Evolutionary conservation across 2,113 vertebrate genomes (phyloP).

Genomic region (Vidua macroura): DNA sequence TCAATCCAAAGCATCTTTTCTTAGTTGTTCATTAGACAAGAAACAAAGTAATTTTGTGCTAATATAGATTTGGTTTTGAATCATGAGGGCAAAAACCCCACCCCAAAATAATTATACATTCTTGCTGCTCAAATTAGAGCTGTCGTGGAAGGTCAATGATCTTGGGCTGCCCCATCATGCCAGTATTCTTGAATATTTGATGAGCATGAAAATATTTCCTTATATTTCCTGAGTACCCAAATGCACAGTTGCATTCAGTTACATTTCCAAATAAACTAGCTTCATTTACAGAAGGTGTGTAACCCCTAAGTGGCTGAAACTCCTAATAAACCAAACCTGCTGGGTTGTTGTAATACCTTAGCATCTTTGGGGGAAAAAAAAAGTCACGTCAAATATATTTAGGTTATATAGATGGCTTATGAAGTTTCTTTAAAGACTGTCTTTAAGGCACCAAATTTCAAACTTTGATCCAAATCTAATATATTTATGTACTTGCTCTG

Average conservation of each 20-base stretch:
- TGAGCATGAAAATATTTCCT: background rate
- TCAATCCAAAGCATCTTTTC: background rate
- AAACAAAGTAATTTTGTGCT: background rate
- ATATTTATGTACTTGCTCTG: background rate
- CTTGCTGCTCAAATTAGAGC: background rate
- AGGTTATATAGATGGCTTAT: background rate
- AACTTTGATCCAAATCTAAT: background rate
- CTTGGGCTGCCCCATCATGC: background rate
- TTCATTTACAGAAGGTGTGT: background rate
- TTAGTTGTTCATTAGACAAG: background rate
- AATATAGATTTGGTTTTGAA: background rate
- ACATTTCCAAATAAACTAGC: background rate
- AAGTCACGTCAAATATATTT: background rate
- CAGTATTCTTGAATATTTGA: background rate
- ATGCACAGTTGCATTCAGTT: background rate
- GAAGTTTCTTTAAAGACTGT: background rate
- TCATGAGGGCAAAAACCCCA: accelerated
- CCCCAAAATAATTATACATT: background rate
- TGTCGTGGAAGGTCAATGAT: background rate
- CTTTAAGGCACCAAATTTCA: background rate
- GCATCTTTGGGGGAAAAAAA: background rate
- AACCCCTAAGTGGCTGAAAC: background rate
- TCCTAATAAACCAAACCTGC: background rate
- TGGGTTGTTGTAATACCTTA: background rate
- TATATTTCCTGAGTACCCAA: background rate